Evolutionary conservation across 2,888 invertebrate species (phyloP), one percentile per base, ranked within the genome.

Genomic region (Luffia ferchaultella): DNA sequence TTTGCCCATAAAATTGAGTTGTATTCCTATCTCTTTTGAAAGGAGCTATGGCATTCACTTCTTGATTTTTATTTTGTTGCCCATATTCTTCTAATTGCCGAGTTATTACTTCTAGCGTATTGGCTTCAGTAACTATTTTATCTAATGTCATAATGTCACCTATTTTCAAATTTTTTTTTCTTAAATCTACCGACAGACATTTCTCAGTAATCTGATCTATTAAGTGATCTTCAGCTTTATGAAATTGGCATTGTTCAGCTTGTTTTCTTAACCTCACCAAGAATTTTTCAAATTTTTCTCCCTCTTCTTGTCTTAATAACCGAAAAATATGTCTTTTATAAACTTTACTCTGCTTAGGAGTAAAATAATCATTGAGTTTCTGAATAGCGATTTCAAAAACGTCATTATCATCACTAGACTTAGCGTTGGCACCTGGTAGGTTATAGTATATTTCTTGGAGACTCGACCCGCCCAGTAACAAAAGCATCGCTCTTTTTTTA

Each of bases 181-280:
- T 41, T n/a, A 15, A 18, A 5, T 2, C 2, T 12, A 16, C 2
- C 2, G 2, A 50, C 12, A 1, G 12, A 43, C 51, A 54, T 19
- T 54, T 54, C 50, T 54, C 54, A 1, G 42, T 46, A 1, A 52
- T 46, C 46, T 54, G 52, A 18, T 54, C 58, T 45, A 55, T 60
- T 46, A 57, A 30, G 18, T 50, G 49, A 16, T 54, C 52, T 1
- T 52, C 51, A 15, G 2, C 12, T 15, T 30, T 30, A 17, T 3
- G n/a, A 53, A 50, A 53, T 47, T 49, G 18, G 18, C 48, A 53
- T 42, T 53, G 51, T 45, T n/a, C 16, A 50, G 15, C 46, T 45
- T 54, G 47, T 47, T 2, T 30, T 50, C 45, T 16, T 45, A n/a
- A n/a, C n/a, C n/a, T n/a, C n/a, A n/a, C n/a, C n/a, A n/a, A n/a